Percentiles rank a stretch among this genome's conserved stretches.
These are phyloP conservation scores for Drosophila nannoptera DNA, from an alignment of 1,140 invertebrate species.

Conservation along the genomic window DNA sequence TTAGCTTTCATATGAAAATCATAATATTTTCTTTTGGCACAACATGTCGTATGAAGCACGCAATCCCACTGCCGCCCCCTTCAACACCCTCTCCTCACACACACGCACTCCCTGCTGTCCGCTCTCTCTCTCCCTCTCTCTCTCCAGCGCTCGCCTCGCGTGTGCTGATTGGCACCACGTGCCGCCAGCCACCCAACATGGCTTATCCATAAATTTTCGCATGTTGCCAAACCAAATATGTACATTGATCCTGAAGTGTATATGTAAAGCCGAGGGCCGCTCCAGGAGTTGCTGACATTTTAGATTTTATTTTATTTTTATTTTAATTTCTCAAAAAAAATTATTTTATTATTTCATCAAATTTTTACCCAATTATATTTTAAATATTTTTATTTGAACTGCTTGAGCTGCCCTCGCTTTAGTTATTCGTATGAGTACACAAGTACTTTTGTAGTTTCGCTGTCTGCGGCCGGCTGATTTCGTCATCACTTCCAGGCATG, in stretches of 20 bases:
- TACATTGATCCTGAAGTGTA: conserved; percentile 40
- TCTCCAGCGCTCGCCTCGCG: neutral
- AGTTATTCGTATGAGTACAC: conserved; percentile 18
- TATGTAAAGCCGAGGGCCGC: neutral
- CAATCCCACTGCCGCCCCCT: conserved; percentile 9
- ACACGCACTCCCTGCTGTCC: too few species aligned
- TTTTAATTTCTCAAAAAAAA: too few species aligned
- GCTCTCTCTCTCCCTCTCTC: neutral
- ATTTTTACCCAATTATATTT: too few species aligned
- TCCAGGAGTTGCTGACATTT: neutral
- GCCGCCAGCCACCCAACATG: conserved; percentile 25
- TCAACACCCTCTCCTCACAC: neutral
- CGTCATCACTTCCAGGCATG: conserved; percentile 50
- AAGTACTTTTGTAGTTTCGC: conserved; percentile 33
- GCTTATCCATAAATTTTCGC: conserved; percentile 51
- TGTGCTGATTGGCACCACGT: conserved; percentile 52
- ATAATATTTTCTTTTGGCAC: conserved; percentile 46
- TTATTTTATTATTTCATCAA: neutral
- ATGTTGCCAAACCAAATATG: conserved; percentile 39
- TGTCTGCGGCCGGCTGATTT: conserved; percentile 49
- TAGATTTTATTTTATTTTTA: too few species aligned
- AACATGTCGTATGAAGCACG: conserved; percentile 19
- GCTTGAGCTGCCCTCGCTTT: conserved; percentile 23
- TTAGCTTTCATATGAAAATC: conserved; percentile 44
- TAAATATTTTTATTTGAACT: neutral